Evolutionary conservation across 2,113 vertebrate genomes (phyloP).

Genomic region (Laterallus jamaicensis): DNA sequence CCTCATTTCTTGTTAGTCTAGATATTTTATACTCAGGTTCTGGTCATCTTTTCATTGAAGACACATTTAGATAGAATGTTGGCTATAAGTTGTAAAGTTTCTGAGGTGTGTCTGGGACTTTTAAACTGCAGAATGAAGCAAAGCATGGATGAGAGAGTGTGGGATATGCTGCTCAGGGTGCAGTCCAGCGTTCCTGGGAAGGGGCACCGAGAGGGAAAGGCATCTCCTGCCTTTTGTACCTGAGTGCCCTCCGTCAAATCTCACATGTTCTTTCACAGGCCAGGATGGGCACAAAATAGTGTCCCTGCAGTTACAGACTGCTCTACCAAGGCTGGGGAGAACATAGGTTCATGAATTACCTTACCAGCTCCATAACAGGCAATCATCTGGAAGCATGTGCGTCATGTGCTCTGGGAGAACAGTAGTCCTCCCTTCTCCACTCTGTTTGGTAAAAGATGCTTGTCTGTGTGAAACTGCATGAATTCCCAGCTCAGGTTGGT

Average conservation of each 20-base stretch:
- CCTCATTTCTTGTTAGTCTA: neutral
- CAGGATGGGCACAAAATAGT: neutral
- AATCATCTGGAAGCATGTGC: neutral
- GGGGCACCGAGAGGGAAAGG: neutral
- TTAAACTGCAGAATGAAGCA: neutral
- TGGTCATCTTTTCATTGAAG: neutral
- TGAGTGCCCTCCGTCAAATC: neutral
- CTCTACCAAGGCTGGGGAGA: neutral
- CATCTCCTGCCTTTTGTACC: neutral
- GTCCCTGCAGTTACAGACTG: neutral
- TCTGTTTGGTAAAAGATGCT: neutral
- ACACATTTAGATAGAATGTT: neutral
- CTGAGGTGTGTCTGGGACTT: neutral
- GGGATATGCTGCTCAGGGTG: neutral
- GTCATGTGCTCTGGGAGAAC: neutral
- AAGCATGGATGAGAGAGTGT: neutral
- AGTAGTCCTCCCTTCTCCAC: neutral
- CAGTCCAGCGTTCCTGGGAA: neutral
- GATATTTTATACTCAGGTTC: neutral
- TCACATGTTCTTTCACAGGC: neutral
- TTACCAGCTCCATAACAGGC: neutral
- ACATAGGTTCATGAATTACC: neutral
- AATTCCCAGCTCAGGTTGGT: neutral
- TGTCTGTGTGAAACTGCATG: neutral
- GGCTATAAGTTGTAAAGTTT: neutral